Evolutionary conservation across 2,113 vertebrate species (phyloP), one percentile per base, ranked within the genome.

Genomic region (Trogon melanurus): DNA sequence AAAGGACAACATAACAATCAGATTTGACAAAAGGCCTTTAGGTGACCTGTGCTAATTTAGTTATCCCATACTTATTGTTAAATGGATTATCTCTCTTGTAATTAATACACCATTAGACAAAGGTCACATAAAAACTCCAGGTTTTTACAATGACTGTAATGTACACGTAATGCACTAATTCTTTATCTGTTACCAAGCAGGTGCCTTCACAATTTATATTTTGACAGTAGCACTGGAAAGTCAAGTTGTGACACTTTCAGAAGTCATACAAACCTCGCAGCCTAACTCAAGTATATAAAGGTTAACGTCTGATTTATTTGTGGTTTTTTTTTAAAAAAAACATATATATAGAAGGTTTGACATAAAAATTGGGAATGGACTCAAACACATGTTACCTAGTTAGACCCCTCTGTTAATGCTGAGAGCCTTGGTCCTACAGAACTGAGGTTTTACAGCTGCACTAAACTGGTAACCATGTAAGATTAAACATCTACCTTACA

Each of bases 1-100:
- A 98, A 98, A 98, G 97, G 97, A 98, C 98, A 98, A 97, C 97
- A 97, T 95, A 98, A 98, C 97, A 98, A 98, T 98, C 96, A 94
- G 96, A 98, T 98, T 96, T 98, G 97, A 98, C 96, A 98, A 98
- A 97, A 97, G 97, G 95, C 97, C 97, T 97, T 98, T 97, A 86
- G 92, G 95, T 97, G 97, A 98, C 97, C 97, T 98, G 93, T 90
- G 88, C 94, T 98, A 98, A 98, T 97, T 97, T 97, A 94, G 96
- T 97, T 97, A 98, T 87, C 95, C 89, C 81, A 74, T 88, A 94
- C 92, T 98, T 97, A 98, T 82, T 98, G 96, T 98, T 98, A 98
- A 98, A 97, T 96, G 94, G 96, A 97, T 97, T 97, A 96, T 97
- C 96, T 91, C 93, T 93, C 94, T 93, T 96, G 94, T 98, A 98